Percentiles rank a stretch among this genome's conserved stretches.
phyloP scores from a whole-genome alignment of 2,888 invertebrate genomes.

The Adela reaumurella region DNA sequence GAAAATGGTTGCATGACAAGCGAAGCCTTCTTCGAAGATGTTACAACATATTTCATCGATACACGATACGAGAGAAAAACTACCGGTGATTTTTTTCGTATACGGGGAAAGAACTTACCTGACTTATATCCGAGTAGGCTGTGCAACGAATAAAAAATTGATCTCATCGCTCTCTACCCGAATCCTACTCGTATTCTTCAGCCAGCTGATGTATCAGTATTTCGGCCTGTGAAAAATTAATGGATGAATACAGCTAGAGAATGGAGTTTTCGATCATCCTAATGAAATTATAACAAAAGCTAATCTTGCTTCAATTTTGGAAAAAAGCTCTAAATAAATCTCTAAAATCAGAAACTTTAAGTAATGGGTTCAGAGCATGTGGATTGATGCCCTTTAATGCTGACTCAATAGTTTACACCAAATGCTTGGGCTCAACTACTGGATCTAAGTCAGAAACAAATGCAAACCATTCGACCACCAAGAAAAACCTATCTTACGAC shows the following conservation, averaged over 20 bases:
- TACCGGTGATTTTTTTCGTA: conserved; percentile 8
- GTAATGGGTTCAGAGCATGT: conserved; percentile 6
- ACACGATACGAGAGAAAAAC: not conserved
- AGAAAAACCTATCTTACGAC: too few relatives aligned
- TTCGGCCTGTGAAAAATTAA: conserved; percentile 1
- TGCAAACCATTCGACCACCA: too few relatives aligned
- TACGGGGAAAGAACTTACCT: conserved; percentile 9
- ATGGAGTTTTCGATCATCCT: conserved; percentile 2
- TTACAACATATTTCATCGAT: not conserved
- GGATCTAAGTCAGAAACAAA: too few relatives aligned
- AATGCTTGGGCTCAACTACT: conserved; percentile 3
- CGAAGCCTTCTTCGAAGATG: not conserved
- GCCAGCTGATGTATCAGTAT: conserved; percentile 4
- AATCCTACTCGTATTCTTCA: conserved; percentile 9
- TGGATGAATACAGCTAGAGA: conserved; percentile 4
- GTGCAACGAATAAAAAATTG: conserved; percentile 4
- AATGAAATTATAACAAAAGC: conserved; percentile 3
- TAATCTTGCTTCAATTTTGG: conserved; percentile 6
- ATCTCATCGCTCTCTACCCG: conserved; percentile 5
- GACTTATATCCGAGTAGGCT: conserved; percentile 6
- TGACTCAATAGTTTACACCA: conserved; percentile 6
- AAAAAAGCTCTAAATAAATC: conserved; percentile 3
- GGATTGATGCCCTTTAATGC: conserved; percentile 3
- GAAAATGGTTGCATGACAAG: not conserved
- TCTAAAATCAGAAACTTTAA: conserved; percentile 2